These are phyloP conservation scores for Polypterus bichir DNA, from an alignment of 2,113 vertebrate genomes.

Conservation along the genomic window DNA sequence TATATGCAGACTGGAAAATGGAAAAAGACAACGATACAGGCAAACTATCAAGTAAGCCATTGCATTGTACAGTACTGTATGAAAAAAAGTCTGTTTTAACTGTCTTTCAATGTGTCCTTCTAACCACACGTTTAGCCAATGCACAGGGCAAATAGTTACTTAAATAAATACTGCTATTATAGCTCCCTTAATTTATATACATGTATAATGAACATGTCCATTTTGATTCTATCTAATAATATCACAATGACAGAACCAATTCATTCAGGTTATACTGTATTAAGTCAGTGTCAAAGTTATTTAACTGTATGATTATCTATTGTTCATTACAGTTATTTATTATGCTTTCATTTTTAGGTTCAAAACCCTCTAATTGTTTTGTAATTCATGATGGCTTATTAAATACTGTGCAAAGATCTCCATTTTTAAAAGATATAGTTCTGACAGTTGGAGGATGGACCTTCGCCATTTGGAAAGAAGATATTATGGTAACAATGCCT, in stretches of 20 bases:
- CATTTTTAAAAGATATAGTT: constrained; percentile 74
- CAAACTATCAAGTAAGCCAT: constrained; percentile 51
- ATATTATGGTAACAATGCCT: constrained; percentile 51
- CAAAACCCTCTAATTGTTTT: constrained; percentile 35
- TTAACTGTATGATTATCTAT: background rate
- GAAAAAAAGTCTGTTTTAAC: too few relatives aligned
- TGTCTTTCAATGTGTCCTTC: too few relatives aligned
- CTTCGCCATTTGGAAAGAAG: constrained; percentile 85
- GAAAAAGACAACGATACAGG: constrained; percentile 43
- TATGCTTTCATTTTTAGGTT: constrained; percentile 28
- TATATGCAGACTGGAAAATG: constrained; percentile 67
- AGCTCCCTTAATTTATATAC: too few relatives aligned
- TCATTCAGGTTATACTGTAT: background rate
- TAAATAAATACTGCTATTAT: too few relatives aligned
- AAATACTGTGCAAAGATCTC: constrained; percentile 67
- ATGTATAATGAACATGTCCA: too few relatives aligned
- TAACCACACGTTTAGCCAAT: too few relatives aligned
- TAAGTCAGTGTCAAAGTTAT: background rate
- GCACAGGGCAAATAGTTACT: too few relatives aligned
- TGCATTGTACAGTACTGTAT: background rate
- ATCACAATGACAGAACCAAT: background rate
- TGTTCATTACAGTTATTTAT: too few relatives aligned
- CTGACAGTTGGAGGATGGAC: constrained; percentile 65
- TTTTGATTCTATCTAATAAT: too few relatives aligned
- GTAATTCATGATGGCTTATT: constrained; percentile 49